Conservation (phyloP, 2,888 invertebrate species). For the Drosophila conformis region DNA sequence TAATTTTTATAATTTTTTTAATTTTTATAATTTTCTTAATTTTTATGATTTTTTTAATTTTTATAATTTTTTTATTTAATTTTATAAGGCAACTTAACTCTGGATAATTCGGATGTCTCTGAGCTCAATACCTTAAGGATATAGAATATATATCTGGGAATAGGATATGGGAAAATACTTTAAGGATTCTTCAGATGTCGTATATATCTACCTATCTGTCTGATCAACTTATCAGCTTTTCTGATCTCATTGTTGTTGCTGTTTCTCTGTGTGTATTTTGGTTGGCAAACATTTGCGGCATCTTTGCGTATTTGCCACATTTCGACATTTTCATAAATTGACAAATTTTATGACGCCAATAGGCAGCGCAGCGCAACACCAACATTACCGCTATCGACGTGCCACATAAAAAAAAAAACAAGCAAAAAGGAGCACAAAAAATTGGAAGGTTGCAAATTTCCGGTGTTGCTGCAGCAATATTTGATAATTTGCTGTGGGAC, state of each 20-base stretch:
- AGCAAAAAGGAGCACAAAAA: not conserved
- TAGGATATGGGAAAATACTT: no score
- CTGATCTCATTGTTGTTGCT: not conserved
- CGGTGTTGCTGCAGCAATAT: constrained; percentile 46
- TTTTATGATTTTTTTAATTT: no score
- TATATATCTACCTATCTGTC: not conserved
- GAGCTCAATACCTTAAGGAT: no score
- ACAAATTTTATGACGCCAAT: constrained; percentile 70
- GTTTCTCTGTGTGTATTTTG: not conserved
- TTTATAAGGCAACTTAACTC: no score
- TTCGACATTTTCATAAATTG: constrained; percentile 64
- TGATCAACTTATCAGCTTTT: not conserved
- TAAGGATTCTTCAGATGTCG: not conserved
- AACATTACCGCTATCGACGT: constrained; percentile 52
- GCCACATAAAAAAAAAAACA: constrained; percentile 11
- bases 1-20: no score
- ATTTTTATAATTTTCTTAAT: no score
- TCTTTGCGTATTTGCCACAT: constrained; percentile 27
- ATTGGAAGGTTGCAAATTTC: constrained; percentile 42
- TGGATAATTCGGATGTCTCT: no score
- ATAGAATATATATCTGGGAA: no score
- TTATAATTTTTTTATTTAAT: no score
- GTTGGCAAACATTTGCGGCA: constrained; percentile 1
- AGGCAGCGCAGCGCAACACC: constrained; percentile 50
- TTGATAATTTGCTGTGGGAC: constrained; percentile 54